These are phyloP conservation scores for Naso thynnoides DNA, from an alignment of 2,797 vertebrate species.

Conservation along the genomic window DNA sequence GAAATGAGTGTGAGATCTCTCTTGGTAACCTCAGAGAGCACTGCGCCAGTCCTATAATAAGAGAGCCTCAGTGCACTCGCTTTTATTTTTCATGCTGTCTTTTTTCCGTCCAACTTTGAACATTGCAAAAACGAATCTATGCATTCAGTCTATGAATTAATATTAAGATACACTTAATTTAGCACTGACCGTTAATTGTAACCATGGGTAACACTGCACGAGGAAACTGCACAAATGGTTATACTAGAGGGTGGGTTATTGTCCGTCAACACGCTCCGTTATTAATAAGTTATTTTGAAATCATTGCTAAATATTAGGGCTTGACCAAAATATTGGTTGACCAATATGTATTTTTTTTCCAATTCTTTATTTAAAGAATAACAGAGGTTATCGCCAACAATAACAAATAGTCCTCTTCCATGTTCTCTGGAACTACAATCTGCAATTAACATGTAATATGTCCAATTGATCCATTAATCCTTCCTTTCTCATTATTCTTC, in stretches of 20 bases:
- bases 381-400: no score
- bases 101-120: neutral
- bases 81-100: neutral
- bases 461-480: no score
- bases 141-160: neutral
- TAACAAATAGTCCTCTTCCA: no score
- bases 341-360: neutral
- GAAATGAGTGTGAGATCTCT: conserved; percentile 58
- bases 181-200: neutral
- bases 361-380: no score
- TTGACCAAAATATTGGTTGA: no score
- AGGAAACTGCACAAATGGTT: neutral
- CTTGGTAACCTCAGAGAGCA: conserved; percentile 20
- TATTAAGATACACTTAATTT: neutral
- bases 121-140: neutral
- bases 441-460: no score
- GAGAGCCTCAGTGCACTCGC: neutral
- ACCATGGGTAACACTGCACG: neutral
- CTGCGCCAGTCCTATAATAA: neutral
- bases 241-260: neutral
- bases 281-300: no score
- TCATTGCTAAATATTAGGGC: neutral
- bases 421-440: no score
- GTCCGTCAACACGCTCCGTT: no score
- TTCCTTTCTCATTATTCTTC: no score